Conservation (phyloP, 2,888 invertebrate species). For the Lasius fuliginosus region DNA sequence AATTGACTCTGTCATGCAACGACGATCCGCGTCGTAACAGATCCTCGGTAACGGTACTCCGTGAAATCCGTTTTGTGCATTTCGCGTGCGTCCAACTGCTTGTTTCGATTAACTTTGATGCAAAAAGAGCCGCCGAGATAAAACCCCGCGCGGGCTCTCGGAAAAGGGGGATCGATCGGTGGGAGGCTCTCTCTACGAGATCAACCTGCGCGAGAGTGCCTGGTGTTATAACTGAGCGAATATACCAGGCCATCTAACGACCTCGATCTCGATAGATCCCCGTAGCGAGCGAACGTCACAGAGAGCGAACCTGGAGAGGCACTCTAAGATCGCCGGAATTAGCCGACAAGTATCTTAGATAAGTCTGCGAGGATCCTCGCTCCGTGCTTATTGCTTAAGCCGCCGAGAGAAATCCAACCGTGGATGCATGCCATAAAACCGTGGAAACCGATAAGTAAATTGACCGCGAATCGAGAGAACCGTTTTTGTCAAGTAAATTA, state of each 20-base stretch:
- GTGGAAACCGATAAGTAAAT: background rate
- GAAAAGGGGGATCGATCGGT: background rate
- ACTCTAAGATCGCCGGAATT: slow-evolving; percentile 30
- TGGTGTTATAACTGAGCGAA: slow-evolving; percentile 45
- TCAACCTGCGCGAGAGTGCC: slow-evolving; percentile 37
- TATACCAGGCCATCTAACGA: slow-evolving; percentile 64
- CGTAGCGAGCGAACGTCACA: slow-evolving; percentile 46
- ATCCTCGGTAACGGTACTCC: slow-evolving; percentile 32
- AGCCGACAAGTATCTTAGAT: slow-evolving; percentile 15
- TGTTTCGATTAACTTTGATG: background rate
- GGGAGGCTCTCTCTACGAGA: slow-evolving; percentile 15
- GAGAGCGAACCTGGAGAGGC: slow-evolving; percentile 20
- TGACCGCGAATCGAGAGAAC: background rate
- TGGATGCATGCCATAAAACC: background rate
- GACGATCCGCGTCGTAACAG: slow-evolving; percentile 15
- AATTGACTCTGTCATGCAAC: slow-evolving; percentile 41
- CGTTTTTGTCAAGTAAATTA: background rate
- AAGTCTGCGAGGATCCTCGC: slow-evolving; percentile 2
- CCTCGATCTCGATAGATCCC: slow-evolving; percentile 66
- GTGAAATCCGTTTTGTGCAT: slow-evolving; percentile 26
- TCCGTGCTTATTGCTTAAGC: slow-evolving; percentile 3
- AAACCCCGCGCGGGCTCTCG: background rate
- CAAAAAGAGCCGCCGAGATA: background rate
- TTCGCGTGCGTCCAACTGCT: background rate
- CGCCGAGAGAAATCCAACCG: slow-evolving; percentile 15